Conservation (phyloP, 2,888 invertebrate species). For the Spilarctia lutea region DNA sequence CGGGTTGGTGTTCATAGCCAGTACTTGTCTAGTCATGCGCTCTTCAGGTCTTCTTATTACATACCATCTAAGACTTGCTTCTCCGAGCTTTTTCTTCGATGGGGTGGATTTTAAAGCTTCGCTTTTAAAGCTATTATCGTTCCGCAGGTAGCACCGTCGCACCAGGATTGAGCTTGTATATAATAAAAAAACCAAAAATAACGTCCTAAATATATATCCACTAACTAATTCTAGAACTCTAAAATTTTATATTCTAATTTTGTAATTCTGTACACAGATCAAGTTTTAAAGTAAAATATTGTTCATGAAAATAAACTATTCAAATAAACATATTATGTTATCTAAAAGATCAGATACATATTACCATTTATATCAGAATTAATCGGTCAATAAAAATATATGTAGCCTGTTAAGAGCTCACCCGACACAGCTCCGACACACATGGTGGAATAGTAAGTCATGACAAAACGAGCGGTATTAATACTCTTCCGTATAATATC, state of each 20-base stretch:
- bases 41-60: no score
- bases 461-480: slow-evolving; percentile 74
- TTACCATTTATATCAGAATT: slow-evolving; percentile 13
- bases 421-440: slow-evolving; percentile 82
- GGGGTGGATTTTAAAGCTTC: no score
- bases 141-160: no score
- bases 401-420: slow-evolving; percentile 46
- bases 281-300: neutral
- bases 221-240: no score
- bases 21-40: no score
- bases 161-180: no score
- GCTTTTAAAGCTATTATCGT: no score
- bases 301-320: neutral
- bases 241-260: no score
- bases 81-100: no score
- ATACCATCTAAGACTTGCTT: neutral
- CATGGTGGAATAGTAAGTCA: slow-evolving; percentile 79
- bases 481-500: slow-evolving; percentile 74
- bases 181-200: no score
- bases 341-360: neutral
- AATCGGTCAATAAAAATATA: slow-evolving; percentile 17
- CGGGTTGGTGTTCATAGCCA: no score
- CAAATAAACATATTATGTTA: neutral
- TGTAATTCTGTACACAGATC: neutral
- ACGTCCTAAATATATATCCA: no score